Evolutionary conservation across 1,140 invertebrate genomes (phyloP).

Genomic region (Ips nitidus): DNA sequence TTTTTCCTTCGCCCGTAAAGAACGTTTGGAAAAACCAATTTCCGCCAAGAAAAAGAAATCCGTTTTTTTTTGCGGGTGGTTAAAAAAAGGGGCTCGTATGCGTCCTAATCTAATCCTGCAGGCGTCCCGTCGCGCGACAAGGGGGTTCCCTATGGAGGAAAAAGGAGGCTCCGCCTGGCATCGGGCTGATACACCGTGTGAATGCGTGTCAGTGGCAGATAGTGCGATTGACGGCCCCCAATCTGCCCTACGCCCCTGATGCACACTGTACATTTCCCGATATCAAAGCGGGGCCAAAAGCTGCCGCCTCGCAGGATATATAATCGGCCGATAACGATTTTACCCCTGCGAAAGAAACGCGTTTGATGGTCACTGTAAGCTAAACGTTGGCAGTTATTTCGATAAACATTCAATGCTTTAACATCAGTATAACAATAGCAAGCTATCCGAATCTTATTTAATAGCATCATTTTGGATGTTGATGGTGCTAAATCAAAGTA

Average conservation of each 20-base stretch:
- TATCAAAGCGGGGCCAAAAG: slow-evolving; percentile 10
- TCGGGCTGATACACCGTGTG: slow-evolving; percentile 32
- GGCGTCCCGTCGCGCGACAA: slow-evolving; percentile 16
- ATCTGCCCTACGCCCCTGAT: slow-evolving; percentile 9
- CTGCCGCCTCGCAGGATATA: slow-evolving; percentile 5
- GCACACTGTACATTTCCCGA: slow-evolving; percentile 14
- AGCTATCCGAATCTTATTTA: too few relatives aligned
- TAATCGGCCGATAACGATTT: slow-evolving; percentile 6
- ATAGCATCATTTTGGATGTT: too few relatives aligned
- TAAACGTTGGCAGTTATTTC: too few relatives aligned
- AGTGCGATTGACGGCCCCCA: slow-evolving; percentile 40
- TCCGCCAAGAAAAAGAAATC: too few relatives aligned
- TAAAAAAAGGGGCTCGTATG: too few relatives aligned
- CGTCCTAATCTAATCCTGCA: not conserved
- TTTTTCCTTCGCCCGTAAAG: too few relatives aligned
- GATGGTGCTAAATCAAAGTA: too few relatives aligned
- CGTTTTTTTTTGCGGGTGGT: too few relatives aligned
- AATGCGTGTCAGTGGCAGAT: slow-evolving; percentile 42
- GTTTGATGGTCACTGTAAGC: too few relatives aligned
- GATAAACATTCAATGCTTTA: too few relatives aligned
- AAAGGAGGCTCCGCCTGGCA: slow-evolving; percentile 30
- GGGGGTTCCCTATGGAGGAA: slow-evolving; percentile 10
- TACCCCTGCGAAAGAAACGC: slow-evolving; percentile 2
- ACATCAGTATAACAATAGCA: too few relatives aligned
- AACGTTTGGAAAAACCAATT: too few relatives aligned